Evolutionary conservation across 2,888 invertebrate genomes (phyloP).

Genomic region (Dryomyza anilis): DNA sequence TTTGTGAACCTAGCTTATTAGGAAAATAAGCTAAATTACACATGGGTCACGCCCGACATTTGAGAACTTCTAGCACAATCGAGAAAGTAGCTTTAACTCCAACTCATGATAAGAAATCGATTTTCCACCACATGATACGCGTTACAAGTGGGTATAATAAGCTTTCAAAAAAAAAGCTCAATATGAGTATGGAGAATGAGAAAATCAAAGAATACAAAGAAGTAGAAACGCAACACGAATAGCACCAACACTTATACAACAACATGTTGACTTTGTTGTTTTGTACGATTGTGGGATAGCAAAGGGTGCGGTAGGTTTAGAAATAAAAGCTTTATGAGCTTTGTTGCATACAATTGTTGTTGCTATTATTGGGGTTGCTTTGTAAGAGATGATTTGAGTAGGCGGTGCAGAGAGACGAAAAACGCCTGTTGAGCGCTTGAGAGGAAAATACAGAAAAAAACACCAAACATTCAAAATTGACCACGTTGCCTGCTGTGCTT

Average conservation of each 20-base stretch:
- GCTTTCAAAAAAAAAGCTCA: not conserved
- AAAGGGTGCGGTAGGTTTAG: no score
- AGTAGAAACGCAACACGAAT: not conserved
- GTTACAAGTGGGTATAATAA: slow-evolving; percentile 14
- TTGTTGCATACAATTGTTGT: not conserved
- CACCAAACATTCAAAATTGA: not conserved
- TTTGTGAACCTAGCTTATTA: no score
- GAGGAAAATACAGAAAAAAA: not conserved
- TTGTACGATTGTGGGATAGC: not conserved
- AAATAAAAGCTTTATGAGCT: no score
- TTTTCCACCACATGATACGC: not conserved
- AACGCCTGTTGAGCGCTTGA: slow-evolving; percentile 18
- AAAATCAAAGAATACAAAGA: not conserved
- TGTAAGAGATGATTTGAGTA: slow-evolving; percentile 16
- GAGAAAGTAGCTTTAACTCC: not conserved
- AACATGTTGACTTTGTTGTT: slow-evolving; percentile 9
- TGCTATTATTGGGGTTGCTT: not conserved
- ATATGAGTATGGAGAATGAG: no score
- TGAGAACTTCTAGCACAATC: no score
- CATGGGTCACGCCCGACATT: no score
- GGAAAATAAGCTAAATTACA: no score
- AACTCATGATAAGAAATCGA: slow-evolving; percentile 1
- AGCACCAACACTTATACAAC: slow-evolving; percentile 4
- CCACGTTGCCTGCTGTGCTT: not conserved
- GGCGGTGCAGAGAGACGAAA: not conserved